Conservation (phyloP, 2,888 invertebrate genomes). For the Idaea straminata region DNA sequence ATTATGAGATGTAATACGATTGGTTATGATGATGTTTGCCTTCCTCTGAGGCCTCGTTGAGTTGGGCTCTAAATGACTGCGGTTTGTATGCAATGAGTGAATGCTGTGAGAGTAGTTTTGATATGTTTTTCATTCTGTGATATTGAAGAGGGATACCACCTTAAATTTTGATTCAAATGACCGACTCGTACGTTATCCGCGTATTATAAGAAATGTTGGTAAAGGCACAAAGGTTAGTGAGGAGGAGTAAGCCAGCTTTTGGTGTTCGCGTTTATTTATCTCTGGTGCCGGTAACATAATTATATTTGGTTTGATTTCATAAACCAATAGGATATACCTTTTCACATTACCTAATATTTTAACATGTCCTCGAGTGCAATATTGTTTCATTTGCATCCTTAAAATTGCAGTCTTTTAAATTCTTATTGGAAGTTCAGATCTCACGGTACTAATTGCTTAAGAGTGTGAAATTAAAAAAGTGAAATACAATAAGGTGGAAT, state of each 20-base stretch:
- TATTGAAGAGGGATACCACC: slow-evolving; percentile 66
- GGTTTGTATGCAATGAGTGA: slow-evolving; percentile 43
- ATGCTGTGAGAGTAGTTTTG: slow-evolving; percentile 52
- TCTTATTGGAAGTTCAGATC: slow-evolving; percentile 74
- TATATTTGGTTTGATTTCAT: slow-evolving; percentile 65
- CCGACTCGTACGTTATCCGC: slow-evolving; percentile 40
- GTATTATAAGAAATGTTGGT: slow-evolving; percentile 55
- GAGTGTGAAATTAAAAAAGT: slow-evolving; percentile 62
- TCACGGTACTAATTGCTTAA: slow-evolving; percentile 73
- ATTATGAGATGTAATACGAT: slow-evolving; percentile 12
- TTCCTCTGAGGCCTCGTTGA: slow-evolving; percentile 5
- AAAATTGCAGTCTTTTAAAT: slow-evolving; percentile 52
- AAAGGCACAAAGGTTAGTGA: slow-evolving; percentile 65
- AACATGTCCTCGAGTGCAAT: slow-evolving; percentile 77
- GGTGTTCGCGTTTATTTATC: slow-evolving; percentile 65
- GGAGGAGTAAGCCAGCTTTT: slow-evolving; percentile 74
- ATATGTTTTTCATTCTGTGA: slow-evolving; percentile 72
- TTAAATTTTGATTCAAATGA: slow-evolving; percentile 52
- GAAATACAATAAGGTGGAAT: slow-evolving; percentile 42
- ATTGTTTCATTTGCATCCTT: slow-evolving; percentile 75
- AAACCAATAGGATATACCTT: slow-evolving; percentile 79
- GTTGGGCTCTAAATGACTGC: slow-evolving; percentile 17
- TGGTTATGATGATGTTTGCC: neutral
- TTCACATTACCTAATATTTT: slow-evolving; percentile 74
- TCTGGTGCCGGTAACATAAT: slow-evolving; percentile 67